Conservation (phyloP, 2,797 vertebrate species). For the Acipenser oxyrinchus region DNA sequence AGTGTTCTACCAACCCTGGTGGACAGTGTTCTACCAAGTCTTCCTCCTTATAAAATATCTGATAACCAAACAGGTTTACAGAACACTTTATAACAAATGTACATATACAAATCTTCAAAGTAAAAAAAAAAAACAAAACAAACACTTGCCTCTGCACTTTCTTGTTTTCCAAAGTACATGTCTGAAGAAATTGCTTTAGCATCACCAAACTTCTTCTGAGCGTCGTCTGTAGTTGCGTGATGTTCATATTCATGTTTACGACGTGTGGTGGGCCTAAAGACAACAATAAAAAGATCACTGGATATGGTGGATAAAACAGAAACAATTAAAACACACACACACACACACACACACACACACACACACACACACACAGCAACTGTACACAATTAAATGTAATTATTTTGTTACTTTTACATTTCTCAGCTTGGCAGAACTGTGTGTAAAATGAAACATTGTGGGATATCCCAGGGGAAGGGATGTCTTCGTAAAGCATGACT, state of each 20-base stretch:
- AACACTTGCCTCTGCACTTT: conserved; percentile 66
- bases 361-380: no score
- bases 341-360: no score
- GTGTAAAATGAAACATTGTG: no score
- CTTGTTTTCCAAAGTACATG: conserved; percentile 91
- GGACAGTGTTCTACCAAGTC: no score
- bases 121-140: neutral
- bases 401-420: no score
- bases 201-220: conserved; percentile 82
- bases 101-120: neutral
- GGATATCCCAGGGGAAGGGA: no score
- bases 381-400: no score
- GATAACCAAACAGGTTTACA: neutral
- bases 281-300: neutral
- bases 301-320: neutral
- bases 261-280: conserved; percentile 57
- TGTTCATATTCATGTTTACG: conserved; percentile 67
- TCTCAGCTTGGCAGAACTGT: no score
- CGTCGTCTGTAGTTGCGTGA: conserved; percentile 56
- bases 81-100: conserved; percentile 4
- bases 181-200: conserved; percentile 92
- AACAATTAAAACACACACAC: neutral
- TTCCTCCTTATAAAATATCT: neutral
- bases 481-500: no score
- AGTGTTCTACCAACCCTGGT: no score